Evolutionary conservation across 35 echinoderm and acorn worm genomes (phyloP).

Genomic region (Apostichopus parvimensis): DNA sequence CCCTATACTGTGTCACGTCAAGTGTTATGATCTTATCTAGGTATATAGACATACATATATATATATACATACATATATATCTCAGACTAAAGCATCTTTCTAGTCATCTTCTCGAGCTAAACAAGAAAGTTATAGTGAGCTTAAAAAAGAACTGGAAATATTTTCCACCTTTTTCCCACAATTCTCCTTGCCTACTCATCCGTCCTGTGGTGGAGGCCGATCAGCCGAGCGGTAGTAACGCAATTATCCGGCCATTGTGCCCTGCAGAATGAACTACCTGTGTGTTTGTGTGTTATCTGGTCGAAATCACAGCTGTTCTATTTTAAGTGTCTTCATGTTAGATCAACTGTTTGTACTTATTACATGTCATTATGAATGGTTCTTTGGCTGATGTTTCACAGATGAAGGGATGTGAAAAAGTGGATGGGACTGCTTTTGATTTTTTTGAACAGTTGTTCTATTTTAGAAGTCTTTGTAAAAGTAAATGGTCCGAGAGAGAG

Average conservation of each 20-base stretch:
- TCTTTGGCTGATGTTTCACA: not conserved
- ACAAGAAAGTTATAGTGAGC: too few species aligned
- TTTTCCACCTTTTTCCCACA: conserved; percentile 16
- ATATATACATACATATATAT: too few species aligned
- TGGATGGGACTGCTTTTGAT: too few species aligned
- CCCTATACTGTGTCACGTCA: not conserved
- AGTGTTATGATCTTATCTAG: not conserved
- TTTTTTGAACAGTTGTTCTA: too few species aligned
- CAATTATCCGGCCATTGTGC: conserved; percentile 20
- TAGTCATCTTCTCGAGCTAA: too few species aligned
- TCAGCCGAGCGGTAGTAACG: not conserved
- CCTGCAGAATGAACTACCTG: not conserved
- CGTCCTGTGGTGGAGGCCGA: not conserved
- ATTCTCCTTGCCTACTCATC: conserved; percentile 20
- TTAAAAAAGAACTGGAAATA: not conserved
- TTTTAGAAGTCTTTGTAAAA: too few species aligned
- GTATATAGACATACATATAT: not conserved
- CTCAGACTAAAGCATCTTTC: too few species aligned
- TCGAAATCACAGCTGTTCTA: not conserved
- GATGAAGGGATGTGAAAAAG: too few species aligned
- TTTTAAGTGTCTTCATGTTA: not conserved
- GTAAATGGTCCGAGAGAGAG: too few species aligned
- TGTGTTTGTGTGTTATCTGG: not conserved
- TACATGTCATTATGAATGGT: not conserved
- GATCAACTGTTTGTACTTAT: not conserved